Base-by-base conservation (phyloP, 2,797 vertebrate genomes). In the Myotis myotis region DNA sequence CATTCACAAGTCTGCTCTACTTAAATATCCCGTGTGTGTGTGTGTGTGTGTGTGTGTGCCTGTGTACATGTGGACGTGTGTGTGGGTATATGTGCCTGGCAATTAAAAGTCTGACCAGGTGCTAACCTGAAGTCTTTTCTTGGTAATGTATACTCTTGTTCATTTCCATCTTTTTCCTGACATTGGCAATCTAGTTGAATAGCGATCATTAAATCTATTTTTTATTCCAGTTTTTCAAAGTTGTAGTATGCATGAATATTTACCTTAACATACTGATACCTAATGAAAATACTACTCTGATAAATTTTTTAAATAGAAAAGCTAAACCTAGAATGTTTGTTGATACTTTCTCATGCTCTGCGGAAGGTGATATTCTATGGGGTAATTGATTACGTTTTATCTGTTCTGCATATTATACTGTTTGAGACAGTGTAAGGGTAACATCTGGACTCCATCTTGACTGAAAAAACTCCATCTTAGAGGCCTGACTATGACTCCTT, bases 151-250 rank as follows among this genome's bases (percentile, higher is more conserved):
- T 74, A 88, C 17, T 44, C 25, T 78, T 47, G 13, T 55, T 64
- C 72, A 87, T 79, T 84, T 90, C 71, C 51, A 53, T 38, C 8
- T 60, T 96, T 82, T 85, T 64, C 68, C 16, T 82, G 22, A 89
- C n/a, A 75, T 15, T 41, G 60, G 20, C 23, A 89, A 81, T 84
- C 22, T 8, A 78, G 60, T 25, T 74, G 55, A 94, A 90, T 15
- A 36, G 23, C 76, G 3, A 94, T 81, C 17, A 64, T 49, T 86
- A 72, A 90, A 36, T 74, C 38, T 76, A 70, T 78, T 66, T 47
- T 89, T 84, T 11, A 76, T 22, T 44, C 20, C 8, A 10, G 16
- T 64, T 92, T 82, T 78, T 90, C 16, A 75, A 85, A 91, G 17
- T 2, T 86, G n/a, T 9, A 38, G 3, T 38, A 36, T 3, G n/a